These are phyloP conservation scores for Hylaeus volcanicus DNA, from an alignment of 1,140 invertebrate genomes.

Conservation along the genomic window DNA sequence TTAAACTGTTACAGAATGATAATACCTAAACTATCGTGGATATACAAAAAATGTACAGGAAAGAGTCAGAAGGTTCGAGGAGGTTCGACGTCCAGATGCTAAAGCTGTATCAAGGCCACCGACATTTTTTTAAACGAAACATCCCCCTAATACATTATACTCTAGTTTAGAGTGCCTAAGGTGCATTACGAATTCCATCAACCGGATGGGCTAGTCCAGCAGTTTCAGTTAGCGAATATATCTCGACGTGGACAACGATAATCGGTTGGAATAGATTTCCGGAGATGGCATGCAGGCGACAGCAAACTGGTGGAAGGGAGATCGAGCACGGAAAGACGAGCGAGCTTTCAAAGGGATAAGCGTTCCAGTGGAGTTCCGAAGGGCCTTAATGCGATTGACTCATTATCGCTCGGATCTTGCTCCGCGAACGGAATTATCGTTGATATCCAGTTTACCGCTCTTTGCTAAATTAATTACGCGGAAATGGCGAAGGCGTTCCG, in stretches of 20 bases:
- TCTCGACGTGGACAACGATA: constrained; percentile 13
- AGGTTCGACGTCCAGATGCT: too few relatives aligned
- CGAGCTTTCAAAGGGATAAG: constrained; percentile 32
- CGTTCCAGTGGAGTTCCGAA: constrained; percentile 6
- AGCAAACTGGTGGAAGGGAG: neutral
- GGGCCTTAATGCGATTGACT: constrained; percentile 43
- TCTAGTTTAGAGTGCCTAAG: too few relatives aligned
- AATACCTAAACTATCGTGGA: too few relatives aligned
- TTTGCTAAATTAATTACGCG: constrained; percentile 37
- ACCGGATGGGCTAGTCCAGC: neutral
- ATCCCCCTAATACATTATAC: too few relatives aligned
- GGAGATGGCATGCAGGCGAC: neutral
- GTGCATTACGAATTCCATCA: neutral
- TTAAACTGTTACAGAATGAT: too few relatives aligned
- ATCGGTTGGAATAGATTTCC: constrained; percentile 25
- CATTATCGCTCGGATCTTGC: constrained; percentile 39
- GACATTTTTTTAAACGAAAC: too few relatives aligned
- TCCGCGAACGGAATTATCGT: constrained; percentile 20
- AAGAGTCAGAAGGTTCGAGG: too few relatives aligned
- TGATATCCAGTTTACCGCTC: constrained; percentile 36
- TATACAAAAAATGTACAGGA: too few relatives aligned
- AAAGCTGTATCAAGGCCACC: too few relatives aligned
- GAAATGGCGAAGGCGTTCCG: constrained; percentile 4
- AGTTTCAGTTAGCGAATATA: neutral
- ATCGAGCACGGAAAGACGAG: neutral